Percentiles rank a stretch among this genome's conserved stretches.
phyloP scores from a whole-genome alignment of 2,113 vertebrate species.

The Cervus canadensis region DNA sequence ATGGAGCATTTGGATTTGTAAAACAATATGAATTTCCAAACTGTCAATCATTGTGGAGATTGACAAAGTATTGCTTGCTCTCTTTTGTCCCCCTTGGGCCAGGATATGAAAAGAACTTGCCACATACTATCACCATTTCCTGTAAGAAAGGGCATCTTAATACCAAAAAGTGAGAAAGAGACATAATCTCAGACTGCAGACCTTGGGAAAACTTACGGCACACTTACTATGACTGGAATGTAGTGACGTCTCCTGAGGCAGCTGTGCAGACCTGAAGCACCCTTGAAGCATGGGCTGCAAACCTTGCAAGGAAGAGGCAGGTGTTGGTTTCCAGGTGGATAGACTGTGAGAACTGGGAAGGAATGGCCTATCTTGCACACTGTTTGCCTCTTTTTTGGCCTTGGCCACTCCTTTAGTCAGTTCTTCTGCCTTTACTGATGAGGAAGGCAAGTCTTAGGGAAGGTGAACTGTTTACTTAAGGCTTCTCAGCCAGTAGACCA shows the following conservation, averaged over 20 bases:
- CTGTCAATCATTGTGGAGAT: background rate
- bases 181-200: background rate
- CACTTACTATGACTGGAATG: background rate
- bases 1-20: background rate
- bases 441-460: background rate
- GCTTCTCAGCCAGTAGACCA: background rate
- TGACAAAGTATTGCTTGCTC: background rate
- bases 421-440: background rate
- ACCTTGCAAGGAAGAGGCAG: background rate
- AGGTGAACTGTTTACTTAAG: background rate
- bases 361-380: background rate
- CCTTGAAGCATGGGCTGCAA: accelerated
- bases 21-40: background rate
- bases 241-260: background rate
- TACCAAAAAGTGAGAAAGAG: background rate
- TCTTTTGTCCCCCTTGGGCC: no score
- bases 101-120: background rate
- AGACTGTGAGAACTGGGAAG: background rate
- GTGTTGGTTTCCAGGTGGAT: background rate
- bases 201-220: background rate
- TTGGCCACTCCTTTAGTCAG: background rate
- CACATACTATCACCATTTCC: background rate
- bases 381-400: background rate
- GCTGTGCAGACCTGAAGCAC: background rate
- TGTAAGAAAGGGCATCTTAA: constrained; percentile 12